Evolutionary conservation across 2,888 invertebrate genomes (phyloP), one percentile per base, ranked within the genome.

Genomic region (Hanleya hanleyi): DNA sequence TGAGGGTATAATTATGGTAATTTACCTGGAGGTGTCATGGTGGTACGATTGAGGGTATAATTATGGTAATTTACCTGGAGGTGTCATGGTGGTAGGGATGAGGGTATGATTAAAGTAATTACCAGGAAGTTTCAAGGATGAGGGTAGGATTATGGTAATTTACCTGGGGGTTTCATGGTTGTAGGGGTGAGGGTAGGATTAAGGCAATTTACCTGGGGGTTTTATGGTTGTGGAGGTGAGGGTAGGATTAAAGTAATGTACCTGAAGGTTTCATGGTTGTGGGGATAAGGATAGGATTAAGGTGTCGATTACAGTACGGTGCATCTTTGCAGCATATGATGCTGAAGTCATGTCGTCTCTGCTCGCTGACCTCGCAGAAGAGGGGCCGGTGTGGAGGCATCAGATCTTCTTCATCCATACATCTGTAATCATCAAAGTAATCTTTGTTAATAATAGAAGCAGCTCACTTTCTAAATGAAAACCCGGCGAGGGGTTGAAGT

Each of bases 261-360:
- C 41, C 41, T 41, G 9, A 9, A 41, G 41, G n/a, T n/a, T n/a
- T n/a, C 47, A 47, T 47, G 47, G 75, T 75, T 0, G 77, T 76
- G 7, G 84, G 82, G 0, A 78, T 80, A 6, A 84, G 70, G 18
- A 80, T 77, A 1, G 86, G 85, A n/a, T 57, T 69, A 6, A 83
- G 71, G 1, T 75, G 68, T 69, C 71, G 67, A 70, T 87, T 87
- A 67, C 87, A 86, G 72, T 80, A 77, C 61, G 86, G 85, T 7
- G 68, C 51, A 51, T 81, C 77, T 26, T 80, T 77, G 65, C 87
- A 87, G 66, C 87, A 87, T 22, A 77, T 37, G 5, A 84, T 77
- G 65, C 77, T 82, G 33, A 73, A 73, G 4, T 35, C 33, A 29
- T 67, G 29, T 12, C 64, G 35, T n/a, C 47, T 22, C 5, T 70